phyloP scores from a whole-genome alignment of 2,888 invertebrate genomes.

The Pachliopta kotzebuea region DNA sequence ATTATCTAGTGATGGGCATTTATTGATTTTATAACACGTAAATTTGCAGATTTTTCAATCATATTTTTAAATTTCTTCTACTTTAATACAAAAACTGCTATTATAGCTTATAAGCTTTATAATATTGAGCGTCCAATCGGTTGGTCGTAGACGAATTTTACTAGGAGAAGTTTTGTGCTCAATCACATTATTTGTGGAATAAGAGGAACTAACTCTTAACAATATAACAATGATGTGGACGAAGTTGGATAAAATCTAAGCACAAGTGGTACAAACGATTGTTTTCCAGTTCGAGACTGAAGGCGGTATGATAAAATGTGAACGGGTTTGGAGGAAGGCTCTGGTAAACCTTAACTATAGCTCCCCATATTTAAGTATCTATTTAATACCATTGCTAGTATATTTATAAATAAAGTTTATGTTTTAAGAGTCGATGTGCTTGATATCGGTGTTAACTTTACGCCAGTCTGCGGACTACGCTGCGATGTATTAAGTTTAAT shows the following conservation, averaged over 20 bases:
- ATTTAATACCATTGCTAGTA: conserved; percentile 23
- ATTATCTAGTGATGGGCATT: not conserved
- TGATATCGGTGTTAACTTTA: conserved; percentile 59
- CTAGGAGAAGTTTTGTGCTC: conserved; percentile 52
- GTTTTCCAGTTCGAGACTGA: conserved; percentile 44
- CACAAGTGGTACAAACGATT: not conserved
- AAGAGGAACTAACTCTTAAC: not conserved
- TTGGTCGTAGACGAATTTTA: conserved; percentile 45
- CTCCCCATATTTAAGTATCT: conserved; percentile 25
- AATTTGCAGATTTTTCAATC: not conserved
- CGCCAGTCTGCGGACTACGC: conserved; percentile 58
- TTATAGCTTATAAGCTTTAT: conserved; percentile 22
- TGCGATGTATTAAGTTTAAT: conserved; percentile 73
- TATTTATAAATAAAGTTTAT: conserved; percentile 45
- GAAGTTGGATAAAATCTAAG: not conserved
- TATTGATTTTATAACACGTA: not conserved
- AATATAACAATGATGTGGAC: not conserved
- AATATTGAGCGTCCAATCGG: conserved; percentile 32
- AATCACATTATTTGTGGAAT: conserved; percentile 45
- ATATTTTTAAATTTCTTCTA: not conserved
- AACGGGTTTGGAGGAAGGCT: conserved; percentile 32
- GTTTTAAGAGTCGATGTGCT: conserved; percentile 67
- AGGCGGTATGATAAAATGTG: conserved; percentile 33
- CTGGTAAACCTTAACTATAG: conserved; percentile 23
- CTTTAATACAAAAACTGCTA: conserved; percentile 5